These are phyloP conservation scores for Bradypodion pumilum DNA, from an alignment of 2,797 vertebrate species.

Conservation along the genomic window DNA sequence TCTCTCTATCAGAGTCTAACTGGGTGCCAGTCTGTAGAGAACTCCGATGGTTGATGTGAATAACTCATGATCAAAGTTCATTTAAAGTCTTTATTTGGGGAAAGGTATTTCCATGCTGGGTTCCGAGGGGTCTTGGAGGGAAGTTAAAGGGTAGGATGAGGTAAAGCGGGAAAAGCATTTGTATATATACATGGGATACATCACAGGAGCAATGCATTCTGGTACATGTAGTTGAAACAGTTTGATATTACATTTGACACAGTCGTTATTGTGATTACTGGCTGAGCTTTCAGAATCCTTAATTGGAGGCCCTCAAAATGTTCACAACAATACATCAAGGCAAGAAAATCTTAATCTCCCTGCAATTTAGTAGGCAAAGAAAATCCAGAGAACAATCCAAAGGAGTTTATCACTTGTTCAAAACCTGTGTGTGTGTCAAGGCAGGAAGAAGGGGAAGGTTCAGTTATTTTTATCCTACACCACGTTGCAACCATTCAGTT, in stretches of 20 bases:
- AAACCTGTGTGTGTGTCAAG: not conserved
- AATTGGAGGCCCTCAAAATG: not conserved
- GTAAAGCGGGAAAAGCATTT: too few species aligned
- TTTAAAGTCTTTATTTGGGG: too few species aligned
- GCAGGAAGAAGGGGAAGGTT: not conserved
- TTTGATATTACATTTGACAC: too few species aligned
- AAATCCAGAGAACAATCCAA: not conserved
- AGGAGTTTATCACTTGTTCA: rapidly evolving
- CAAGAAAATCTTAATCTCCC: not conserved
- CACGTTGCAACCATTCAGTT: not conserved
- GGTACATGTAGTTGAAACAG: too few species aligned
- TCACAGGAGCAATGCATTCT: too few species aligned
- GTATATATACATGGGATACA: too few species aligned
- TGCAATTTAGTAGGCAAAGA: not conserved
- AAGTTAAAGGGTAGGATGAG: too few species aligned
- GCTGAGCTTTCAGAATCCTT: not conserved
- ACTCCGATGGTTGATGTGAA: too few species aligned
- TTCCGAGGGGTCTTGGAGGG: too few species aligned
- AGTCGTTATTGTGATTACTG: not conserved
- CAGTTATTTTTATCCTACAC: not conserved
- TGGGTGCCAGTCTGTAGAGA: not conserved
- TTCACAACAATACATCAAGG: not conserved
- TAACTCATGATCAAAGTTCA: too few species aligned
- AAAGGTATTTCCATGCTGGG: too few species aligned
- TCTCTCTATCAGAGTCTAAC: not conserved